Conservation (phyloP, 2,888 invertebrate species). For the Papilio demoleus region DNA sequence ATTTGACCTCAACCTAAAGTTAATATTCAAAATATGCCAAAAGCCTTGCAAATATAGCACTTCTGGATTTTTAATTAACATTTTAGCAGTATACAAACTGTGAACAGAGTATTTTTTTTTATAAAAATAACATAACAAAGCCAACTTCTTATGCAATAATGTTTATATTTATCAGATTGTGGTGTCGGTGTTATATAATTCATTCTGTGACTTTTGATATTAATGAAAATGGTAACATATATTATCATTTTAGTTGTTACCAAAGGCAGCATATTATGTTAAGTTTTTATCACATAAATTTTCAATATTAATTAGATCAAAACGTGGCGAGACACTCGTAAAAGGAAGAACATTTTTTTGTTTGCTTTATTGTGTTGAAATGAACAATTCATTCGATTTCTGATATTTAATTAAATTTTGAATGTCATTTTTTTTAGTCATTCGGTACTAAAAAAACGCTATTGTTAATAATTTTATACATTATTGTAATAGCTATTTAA, state of each 20-base stretch:
- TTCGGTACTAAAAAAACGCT: neutral
- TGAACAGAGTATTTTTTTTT: neutral
- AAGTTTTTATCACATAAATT: constrained; percentile 13
- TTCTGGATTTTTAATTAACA: constrained; percentile 12
- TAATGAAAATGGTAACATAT: constrained; percentile 19
- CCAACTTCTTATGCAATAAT: neutral
- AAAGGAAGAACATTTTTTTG: neutral
- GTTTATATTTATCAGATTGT: constrained; percentile 1
- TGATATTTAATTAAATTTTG: neutral
- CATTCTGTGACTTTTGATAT: constrained; percentile 27
- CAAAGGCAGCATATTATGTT: neutral
- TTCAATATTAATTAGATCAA: constrained; percentile 22
- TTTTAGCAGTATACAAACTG: neutral
- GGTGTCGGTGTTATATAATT: constrained; percentile 19
- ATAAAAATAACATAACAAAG: constrained; percentile 13
- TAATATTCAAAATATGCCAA: constrained; percentile 24
- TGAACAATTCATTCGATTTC: neutral
- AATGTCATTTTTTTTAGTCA: constrained; percentile 2
- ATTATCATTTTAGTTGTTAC: constrained; percentile 22
- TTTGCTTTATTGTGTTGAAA: neutral
- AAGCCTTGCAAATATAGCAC: constrained; percentile 25
- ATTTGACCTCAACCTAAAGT: constrained; percentile 17
- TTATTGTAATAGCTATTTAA: neutral
- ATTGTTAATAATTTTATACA: neutral
- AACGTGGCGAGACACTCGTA: neutral